Base-by-base conservation (phyloP, 2,888 invertebrate genomes). In the Minunthozetes semirufus region DNA sequence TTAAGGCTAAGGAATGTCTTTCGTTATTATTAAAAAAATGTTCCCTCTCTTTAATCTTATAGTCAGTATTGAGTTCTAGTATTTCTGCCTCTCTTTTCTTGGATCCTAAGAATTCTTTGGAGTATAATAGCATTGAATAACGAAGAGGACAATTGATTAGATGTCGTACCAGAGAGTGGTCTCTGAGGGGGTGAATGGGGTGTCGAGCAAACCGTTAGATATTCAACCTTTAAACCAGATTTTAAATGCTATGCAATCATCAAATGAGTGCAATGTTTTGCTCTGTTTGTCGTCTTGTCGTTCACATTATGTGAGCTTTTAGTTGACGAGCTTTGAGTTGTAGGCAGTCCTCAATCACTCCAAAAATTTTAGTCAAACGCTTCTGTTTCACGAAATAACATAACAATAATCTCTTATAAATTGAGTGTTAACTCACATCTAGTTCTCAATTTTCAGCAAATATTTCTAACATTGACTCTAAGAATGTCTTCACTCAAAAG, bases 261-360 rank as follows among this genome's bases (percentile, higher is more conserved):
- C 68, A 19, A 61, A 68, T 61, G 61, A 61, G 61, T 61, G 61
- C 33, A 68, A 38, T 68, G 68, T 68, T 42, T 42, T 68, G 68
- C 68, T 68, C 68, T 68, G 68, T 38, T 68, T 68, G 68, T 68
- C 22, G 68, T 68, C 42, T 68, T 68, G 68, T 42, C 68, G 68
- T 42, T 13, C 11, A 19, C 22, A 68, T 61, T n/a, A 61, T 5
- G 2, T 4, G 42, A 42, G 66, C 66, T 17, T 38, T 66, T 38
- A 38, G 68, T 38, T 56, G 56, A 56, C 56, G 56, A 11, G n/a
- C n/a, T n/a, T n/a, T n/a, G n/a, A n/a, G n/a, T n/a, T n/a, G 56
- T 56, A 56, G 56, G 22, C 56, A 25, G 56, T 56, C 25, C 56
- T 56, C 56, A 56, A 22, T 56, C 56, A 56, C 1, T 56, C 56